These are phyloP conservation scores for Neodontobutis hainanensis DNA, from an alignment of 2,113 vertebrate genomes.

Conservation along the genomic window DNA sequence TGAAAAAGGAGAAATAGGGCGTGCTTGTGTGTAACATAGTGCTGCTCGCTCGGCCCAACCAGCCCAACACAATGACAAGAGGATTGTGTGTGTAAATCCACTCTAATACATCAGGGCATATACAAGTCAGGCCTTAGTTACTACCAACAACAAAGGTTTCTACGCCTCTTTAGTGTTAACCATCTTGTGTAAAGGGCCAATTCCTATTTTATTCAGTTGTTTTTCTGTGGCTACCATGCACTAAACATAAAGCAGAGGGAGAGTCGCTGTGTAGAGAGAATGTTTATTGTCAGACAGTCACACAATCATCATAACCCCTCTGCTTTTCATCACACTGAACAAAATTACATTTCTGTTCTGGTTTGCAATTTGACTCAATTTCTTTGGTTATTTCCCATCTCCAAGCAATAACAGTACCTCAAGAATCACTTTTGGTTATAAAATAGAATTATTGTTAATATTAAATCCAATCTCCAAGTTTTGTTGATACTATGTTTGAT, in stretches of 20 bases:
- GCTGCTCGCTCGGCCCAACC: conserved; percentile 51
- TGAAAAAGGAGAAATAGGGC: conserved; percentile 61
- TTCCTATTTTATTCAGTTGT: conserved; percentile 24
- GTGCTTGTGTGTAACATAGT: conserved; percentile 19
- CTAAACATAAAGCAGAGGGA: conserved; percentile 13
- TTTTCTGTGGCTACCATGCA: conserved; percentile 34
- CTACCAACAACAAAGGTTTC: conserved; percentile 47
- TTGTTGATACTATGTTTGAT: no score
- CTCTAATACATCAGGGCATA: conserved; percentile 60
- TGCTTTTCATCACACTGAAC: neutral
- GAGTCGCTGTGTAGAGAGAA: conserved; percentile 8
- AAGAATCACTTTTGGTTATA: conserved; percentile 7
- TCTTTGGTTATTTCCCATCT: conserved; percentile 32
- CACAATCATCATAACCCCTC: conserved; percentile 17
- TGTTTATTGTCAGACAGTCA: conserved; percentile 11
- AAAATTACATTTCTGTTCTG: neutral
- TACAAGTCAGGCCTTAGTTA: conserved; percentile 54
- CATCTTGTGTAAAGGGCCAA: conserved; percentile 10
- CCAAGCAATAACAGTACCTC: conserved; percentile 53
- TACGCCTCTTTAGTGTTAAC: conserved; percentile 37
- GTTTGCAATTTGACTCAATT: neutral
- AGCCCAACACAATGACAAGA: conserved; percentile 52
- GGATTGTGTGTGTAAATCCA: conserved; percentile 57
- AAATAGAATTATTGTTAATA: neutral
- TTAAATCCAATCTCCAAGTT: no score